These are phyloP conservation scores for Lymantria dispar DNA, from an alignment of 2,888 invertebrate species.

Conservation along the genomic window DNA sequence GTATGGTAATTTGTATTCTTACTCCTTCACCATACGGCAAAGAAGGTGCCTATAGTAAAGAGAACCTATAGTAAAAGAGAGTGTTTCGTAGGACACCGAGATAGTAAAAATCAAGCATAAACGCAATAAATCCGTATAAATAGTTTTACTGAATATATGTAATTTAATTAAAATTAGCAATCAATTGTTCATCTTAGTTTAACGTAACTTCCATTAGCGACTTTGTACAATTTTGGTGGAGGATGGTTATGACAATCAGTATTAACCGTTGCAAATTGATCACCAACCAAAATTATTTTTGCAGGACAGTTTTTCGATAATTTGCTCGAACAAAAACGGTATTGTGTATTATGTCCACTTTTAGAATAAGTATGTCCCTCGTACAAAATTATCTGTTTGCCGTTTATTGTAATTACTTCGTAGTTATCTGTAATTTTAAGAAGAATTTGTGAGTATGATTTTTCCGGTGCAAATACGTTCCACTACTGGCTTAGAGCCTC, in stretches of 20 bases:
- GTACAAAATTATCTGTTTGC: constrained; percentile 9
- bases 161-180: no score
- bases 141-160: no score
- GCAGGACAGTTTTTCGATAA: constrained; percentile 14
- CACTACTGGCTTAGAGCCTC: no score
- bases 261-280: constrained; percentile 7
- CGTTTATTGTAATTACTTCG: constrained; percentile 11
- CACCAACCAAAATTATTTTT: constrained; percentile 9
- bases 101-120: no score
- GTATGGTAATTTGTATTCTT: no score
- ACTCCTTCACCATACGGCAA: no score
- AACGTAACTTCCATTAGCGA: constrained; percentile 10
- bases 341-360: constrained; percentile 6
- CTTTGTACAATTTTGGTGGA: constrained; percentile 12
- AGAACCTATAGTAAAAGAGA: no score
- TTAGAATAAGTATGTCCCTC: constrained; percentile 14
- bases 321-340: constrained; percentile 21
- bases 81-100: no score
- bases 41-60: no score
- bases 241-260: constrained; percentile 15
- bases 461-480: no score
- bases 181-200: constrained; percentile 1
- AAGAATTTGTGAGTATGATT: no score
- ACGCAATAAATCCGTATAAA: no score
- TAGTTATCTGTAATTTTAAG: constrained; percentile 3